Percentiles rank a stretch among this genome's conserved stretches.
Evolutionary conservation across 2,797 vertebrate species (phyloP).

Genomic region (Pseudochaenichthys georgianus): DNA sequence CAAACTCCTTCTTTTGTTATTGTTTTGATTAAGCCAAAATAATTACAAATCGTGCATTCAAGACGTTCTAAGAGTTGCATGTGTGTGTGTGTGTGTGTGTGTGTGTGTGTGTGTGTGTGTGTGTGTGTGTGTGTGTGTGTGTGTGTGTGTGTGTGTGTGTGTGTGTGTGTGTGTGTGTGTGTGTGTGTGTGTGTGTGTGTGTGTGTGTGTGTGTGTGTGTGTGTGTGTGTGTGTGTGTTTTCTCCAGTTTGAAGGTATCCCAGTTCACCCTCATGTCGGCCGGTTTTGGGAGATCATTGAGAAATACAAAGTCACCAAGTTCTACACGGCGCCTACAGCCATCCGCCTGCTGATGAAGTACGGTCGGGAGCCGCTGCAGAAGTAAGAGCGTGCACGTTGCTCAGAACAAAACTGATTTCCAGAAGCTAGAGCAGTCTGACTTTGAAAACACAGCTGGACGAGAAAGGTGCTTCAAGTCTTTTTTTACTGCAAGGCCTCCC

Average conservation of each 20-base stretch:
- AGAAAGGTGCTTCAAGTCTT: neutral
- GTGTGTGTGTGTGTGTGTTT: constrained; percentile 28
- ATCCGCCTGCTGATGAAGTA: constrained; percentile 88
- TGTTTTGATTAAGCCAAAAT: too few relatives aligned
- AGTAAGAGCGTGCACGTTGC: constrained; percentile 66
- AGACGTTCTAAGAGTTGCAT: neutral
- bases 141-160: constrained; percentile 21
- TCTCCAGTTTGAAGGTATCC: constrained; percentile 85
- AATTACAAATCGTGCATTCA: too few relatives aligned
- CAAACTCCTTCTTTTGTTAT: too few relatives aligned
- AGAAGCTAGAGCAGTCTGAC: constrained; percentile 4
- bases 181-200: constrained; percentile 10
- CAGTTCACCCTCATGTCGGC: constrained; percentile 83
- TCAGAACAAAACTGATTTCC: neutral
- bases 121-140: too few relatives aligned
- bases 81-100: constrained; percentile 20
- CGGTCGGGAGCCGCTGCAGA: constrained; percentile 80
- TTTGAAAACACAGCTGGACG: constrained; percentile 15
- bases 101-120: too few relatives aligned
- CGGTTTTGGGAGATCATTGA: constrained; percentile 87
- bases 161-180: constrained; percentile 19
- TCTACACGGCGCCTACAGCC: constrained; percentile 88
- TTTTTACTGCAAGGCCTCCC: constrained; percentile 1
- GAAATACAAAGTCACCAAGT: constrained; percentile 86
- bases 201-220: too few relatives aligned